Evolutionary conservation across 2,888 invertebrate genomes (phyloP), one percentile per base, ranked within the genome.

Genomic region (Nephrotoma guestfalica): DNA sequence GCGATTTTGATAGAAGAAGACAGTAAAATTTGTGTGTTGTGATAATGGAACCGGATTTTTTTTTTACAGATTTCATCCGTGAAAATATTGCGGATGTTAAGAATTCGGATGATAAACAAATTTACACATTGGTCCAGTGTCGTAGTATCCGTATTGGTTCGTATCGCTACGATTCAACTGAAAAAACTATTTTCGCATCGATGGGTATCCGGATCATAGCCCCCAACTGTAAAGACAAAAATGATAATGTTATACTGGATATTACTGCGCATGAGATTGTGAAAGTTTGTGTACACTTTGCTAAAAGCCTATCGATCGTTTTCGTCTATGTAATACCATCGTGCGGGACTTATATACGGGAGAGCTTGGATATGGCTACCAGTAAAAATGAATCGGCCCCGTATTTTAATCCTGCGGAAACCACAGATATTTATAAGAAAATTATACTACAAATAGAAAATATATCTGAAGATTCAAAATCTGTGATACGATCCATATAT

Each of bases 141-240:
- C 93, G 96, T 88, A 95, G 96, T 30, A 94, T 97, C 87, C 93
- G 97, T 88, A 95, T 98, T 90, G 97, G 98, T 57, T 96, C 97
- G 15, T 96, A 96, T 90, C 95, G 95, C 92, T 96, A 95, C 89
- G 93, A 94, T 88, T 95, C 96, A 41, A 93, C 93, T 87, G 95
- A 96, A 90, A 94, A 94, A 91, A 95, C 97, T 93, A 92, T 91
- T 88, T 93, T 94, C 90, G 93, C 94, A 88, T 89, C 92, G 3
- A 93, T 93, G 89, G 94, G 94, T 0, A 92, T 94, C 15, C 93
- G 93, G 89, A 93, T 95, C 87, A 93, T 94, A 87, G 94, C 94
- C 18, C 93, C 94, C 40, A 92, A 93, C 86, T 92, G 93, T 6
- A 89, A 88, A 42, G 93, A 93, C 90, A 92, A 93, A 87, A 90